These are phyloP conservation scores for Erpobdella octoculata DNA, from an alignment of 2,888 invertebrate species.

Conservation along the genomic window DNA sequence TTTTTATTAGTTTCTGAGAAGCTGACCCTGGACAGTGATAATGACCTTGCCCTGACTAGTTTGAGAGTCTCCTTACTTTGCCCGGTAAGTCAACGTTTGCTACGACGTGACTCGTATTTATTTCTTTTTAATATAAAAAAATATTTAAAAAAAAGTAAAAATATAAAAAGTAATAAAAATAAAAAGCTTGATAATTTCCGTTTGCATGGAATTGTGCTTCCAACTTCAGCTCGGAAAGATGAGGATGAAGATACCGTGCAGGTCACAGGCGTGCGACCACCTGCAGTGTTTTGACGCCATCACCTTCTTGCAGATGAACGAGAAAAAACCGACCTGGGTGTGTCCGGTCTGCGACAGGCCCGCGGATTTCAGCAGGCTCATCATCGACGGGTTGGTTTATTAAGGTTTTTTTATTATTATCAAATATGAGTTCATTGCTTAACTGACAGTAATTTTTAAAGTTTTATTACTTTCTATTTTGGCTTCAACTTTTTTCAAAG, in stretches of 20 bases:
- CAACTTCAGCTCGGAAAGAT: conserved; percentile 55
- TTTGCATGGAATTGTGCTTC: too few relatives aligned
- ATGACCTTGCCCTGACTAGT: conserved; percentile 89
- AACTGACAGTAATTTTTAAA: too few relatives aligned
- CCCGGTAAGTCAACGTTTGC: conserved; percentile 65
- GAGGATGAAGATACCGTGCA: conserved; percentile 70
- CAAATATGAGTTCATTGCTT: too few relatives aligned
- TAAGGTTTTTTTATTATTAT: too few relatives aligned
- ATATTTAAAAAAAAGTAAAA: too few relatives aligned
- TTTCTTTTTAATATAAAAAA: too few relatives aligned
- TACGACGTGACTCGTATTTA: not conserved
- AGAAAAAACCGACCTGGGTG: conserved; percentile 92
- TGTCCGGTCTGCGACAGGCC: conserved; percentile 94
- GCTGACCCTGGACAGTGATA: conserved; percentile 80
- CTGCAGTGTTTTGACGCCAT: conserved; percentile 96
- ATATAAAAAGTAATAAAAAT: too few relatives aligned
- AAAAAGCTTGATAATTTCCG: too few relatives aligned
- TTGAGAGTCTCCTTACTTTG: conserved; percentile 85
- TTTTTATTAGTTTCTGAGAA: conserved; percentile 65
- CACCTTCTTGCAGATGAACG: conserved; percentile 92
- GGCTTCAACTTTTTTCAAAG: too few relatives aligned
- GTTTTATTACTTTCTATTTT: too few relatives aligned
- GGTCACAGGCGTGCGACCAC: conserved; percentile 84
- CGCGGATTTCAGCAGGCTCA: conserved; percentile 79
- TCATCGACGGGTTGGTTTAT: conserved; percentile 78